A percentile compares a stretch with the other conserved stretches of the same genome.
Conservation (phyloP, 2,888 invertebrate genomes). For the Acanthosepion lycidas region DNA sequence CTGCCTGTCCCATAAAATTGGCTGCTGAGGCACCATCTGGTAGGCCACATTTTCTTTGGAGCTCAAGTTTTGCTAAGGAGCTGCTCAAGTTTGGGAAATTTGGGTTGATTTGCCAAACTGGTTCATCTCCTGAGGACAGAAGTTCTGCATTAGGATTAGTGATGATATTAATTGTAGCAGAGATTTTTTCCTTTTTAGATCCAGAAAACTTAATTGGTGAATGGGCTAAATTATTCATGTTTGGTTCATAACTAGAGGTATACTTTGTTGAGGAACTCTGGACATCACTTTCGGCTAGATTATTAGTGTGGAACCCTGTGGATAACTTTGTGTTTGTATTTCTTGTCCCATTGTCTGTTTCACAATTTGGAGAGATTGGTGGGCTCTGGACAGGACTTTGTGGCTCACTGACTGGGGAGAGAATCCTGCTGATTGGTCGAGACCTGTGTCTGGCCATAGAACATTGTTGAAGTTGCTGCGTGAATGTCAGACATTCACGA, state of each 20-base stretch:
- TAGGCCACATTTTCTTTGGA: slow-evolving; percentile 55
- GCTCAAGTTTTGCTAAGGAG: slow-evolving; percentile 57
- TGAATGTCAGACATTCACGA: slow-evolving; percentile 82
- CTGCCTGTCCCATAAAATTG: slow-evolving; percentile 64
- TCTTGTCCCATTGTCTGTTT: slow-evolving; percentile 55
- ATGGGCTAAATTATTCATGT: slow-evolving; percentile 59
- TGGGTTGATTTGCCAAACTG: slow-evolving; percentile 71
- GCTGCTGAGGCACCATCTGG: slow-evolving; percentile 57
- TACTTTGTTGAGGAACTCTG: slow-evolving; percentile 48
- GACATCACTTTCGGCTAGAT: slow-evolving; percentile 24
- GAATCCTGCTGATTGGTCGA: slow-evolving; percentile 80
- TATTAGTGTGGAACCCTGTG: slow-evolving; percentile 46
- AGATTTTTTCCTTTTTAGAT: slow-evolving; percentile 63
- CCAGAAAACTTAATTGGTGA: slow-evolving; percentile 61
- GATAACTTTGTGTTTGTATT: slow-evolving; percentile 43
- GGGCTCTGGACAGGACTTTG: slow-evolving; percentile 87
- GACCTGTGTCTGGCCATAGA: slow-evolving; percentile 80
- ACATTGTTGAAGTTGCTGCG: slow-evolving; percentile 91
- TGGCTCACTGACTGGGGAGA: slow-evolving; percentile 80
- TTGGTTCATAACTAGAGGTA: slow-evolving; percentile 57
- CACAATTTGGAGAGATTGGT: slow-evolving; percentile 81
- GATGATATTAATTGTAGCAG: slow-evolving; percentile 68
- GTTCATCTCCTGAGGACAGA: slow-evolving; percentile 64
- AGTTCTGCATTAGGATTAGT: slow-evolving; percentile 70
- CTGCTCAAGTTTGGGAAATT: slow-evolving; percentile 60